Evolutionary conservation across 2,888 invertebrate genomes (phyloP).

Genomic region (Portevinia maculata): DNA sequence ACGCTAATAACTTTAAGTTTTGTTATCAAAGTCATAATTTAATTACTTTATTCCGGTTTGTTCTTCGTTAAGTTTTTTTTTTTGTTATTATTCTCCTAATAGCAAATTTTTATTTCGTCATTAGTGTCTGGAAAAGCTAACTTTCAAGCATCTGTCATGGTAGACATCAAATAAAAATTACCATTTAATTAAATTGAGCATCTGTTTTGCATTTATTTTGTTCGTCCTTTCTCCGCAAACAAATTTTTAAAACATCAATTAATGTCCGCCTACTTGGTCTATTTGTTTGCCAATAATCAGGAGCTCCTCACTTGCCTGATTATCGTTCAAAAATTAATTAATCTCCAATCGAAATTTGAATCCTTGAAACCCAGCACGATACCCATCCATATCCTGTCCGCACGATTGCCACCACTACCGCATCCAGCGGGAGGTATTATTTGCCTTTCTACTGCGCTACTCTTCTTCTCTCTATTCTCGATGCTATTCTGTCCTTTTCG

Average conservation of each 20-base stretch:
- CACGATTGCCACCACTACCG: conserved; percentile 28
- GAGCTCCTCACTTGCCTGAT: conserved; percentile 37
- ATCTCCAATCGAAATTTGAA: conserved; percentile 66
- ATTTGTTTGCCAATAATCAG: conserved; percentile 23
- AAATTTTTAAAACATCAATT: conserved; percentile 18
- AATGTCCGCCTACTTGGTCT: conserved; percentile 1
- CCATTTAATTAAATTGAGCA: conserved; percentile 34
- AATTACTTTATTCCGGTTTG: too few relatives aligned
- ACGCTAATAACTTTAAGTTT: too few relatives aligned
- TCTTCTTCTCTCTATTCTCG: neutral
- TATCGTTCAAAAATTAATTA: conserved; percentile 66
- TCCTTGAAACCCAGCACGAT: conserved; percentile 40
- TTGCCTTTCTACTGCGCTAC: neutral
- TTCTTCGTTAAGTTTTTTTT: too few relatives aligned
- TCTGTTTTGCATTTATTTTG: conserved; percentile 10
- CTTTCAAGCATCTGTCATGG: conserved; percentile 39
- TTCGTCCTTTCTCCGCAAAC: neutral
- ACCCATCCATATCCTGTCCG: conserved; percentile 44
- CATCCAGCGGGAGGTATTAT: neutral
- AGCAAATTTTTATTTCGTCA: neutral
- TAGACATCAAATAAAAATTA: conserved; percentile 35
- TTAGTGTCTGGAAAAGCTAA: neutral
- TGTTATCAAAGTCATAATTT: too few relatives aligned
- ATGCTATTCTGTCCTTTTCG: conserved; percentile 24
- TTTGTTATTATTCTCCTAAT: too few relatives aligned